Conservation (phyloP, 2,888 invertebrate species). For the Cyclophora punctaria region DNA sequence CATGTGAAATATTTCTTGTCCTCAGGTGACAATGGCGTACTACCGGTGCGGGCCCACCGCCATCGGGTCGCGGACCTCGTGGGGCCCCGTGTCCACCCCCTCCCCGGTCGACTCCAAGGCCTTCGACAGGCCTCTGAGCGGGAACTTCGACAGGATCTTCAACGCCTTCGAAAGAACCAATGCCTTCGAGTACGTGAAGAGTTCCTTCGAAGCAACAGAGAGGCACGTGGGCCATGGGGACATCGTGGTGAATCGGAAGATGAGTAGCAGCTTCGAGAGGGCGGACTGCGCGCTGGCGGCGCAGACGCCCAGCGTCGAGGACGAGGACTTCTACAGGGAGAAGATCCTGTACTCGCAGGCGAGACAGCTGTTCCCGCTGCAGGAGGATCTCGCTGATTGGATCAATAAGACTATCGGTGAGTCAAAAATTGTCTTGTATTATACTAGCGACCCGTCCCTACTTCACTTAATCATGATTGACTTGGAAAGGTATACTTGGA, state of each 20-base stretch:
- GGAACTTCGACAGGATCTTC: constrained; percentile 68
- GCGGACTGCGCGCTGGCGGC: constrained; percentile 71
- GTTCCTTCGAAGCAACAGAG: constrained; percentile 19
- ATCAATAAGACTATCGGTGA: constrained; percentile 88
- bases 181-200: constrained; percentile 49
- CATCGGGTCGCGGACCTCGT: constrained; percentile 68
- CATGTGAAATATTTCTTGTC: constrained; percentile 18
- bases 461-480: no score
- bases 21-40: constrained; percentile 51
- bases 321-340: constrained; percentile 82
- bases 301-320: constrained; percentile 69
- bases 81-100: constrained; percentile 73
- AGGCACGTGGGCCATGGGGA: constrained; percentile 45
- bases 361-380: constrained; percentile 85
- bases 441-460: no score
- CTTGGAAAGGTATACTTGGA: no score
- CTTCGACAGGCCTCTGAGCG: constrained; percentile 61
- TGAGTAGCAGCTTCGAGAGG: constrained; percentile 64
- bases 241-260: constrained; percentile 60
- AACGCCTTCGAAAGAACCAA: constrained; percentile 69
- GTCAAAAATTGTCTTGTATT: constrained; percentile 29
- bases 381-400: constrained; percentile 92
- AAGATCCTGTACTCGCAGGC: constrained; percentile 84
- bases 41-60: constrained; percentile 66
- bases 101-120: constrained; percentile 41